phyloP scores from a whole-genome alignment of 1,140 invertebrate genomes.

The Teleopsis dalmanni region DNA sequence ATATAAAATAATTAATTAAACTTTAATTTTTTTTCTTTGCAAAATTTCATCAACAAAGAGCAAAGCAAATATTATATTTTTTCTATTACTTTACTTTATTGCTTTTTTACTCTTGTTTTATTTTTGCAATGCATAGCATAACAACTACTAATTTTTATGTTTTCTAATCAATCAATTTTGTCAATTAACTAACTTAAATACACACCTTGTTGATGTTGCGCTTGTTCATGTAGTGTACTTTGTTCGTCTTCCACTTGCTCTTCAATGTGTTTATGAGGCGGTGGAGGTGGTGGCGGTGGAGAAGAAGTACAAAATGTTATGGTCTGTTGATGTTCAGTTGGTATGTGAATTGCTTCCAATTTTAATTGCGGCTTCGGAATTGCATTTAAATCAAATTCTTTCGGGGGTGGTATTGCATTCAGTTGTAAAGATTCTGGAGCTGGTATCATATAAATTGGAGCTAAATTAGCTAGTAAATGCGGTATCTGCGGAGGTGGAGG shows the following conservation, averaged over 20 bases:
- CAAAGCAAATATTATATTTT: too few species aligned
- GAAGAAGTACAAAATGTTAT: neutral
- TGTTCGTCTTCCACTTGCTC: neutral
- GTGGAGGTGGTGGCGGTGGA: conserved; percentile 8
- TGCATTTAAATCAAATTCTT: conserved; percentile 39
- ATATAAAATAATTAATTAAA: too few species aligned
- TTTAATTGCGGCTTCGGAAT: conserved; percentile 35
- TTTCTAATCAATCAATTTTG: too few species aligned
- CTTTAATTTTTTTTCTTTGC: too few species aligned
- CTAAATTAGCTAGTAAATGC: conserved; percentile 25
- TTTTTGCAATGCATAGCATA: too few species aligned
- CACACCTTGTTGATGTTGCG: conserved; percentile 2
- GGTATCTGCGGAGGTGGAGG: conserved; percentile 36
- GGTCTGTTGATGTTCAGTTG: conserved; percentile 11
- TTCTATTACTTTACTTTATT: too few species aligned
- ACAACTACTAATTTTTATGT: too few species aligned
- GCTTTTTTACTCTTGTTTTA: too few species aligned
- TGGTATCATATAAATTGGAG: conserved; percentile 36
- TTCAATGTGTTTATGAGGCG: conserved; percentile 14
- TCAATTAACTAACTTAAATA: too few species aligned
- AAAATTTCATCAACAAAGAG: too few species aligned
- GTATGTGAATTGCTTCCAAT: conserved; percentile 38
- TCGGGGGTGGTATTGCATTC: conserved; percentile 37
- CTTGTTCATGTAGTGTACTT: neutral
- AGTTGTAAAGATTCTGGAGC: conserved; percentile 28